Percentiles rank a stretch among this genome's conserved stretches.
Evolutionary conservation across 2,888 invertebrate genomes (phyloP).

Genomic region (Agonopterix arenella): DNA sequence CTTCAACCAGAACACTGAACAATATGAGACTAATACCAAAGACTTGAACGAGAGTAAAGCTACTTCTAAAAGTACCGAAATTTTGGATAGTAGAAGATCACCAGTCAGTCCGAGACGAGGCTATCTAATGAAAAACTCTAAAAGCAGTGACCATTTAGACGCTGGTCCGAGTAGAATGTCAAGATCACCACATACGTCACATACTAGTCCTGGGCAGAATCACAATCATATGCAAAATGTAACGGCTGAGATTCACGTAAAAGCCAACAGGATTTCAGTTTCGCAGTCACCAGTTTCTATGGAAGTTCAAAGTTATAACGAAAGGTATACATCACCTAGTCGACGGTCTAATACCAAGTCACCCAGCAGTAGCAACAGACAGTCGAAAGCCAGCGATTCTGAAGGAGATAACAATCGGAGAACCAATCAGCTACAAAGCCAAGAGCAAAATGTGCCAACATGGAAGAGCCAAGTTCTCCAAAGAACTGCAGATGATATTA

Average conservation of each 20-base stretch:
- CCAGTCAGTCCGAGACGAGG: constrained; percentile 46
- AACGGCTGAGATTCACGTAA: constrained; percentile 67
- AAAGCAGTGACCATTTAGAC: constrained; percentile 61
- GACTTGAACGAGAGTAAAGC: constrained; percentile 55
- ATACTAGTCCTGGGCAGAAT: constrained; percentile 25
- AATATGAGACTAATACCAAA: constrained; percentile 57
- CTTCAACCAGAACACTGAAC: constrained; percentile 55
- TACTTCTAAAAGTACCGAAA: constrained; percentile 73
- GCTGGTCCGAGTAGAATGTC: constrained; percentile 50
- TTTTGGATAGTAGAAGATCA: constrained; percentile 50
- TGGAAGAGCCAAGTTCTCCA: constrained; percentile 71
- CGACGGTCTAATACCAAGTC: constrained; percentile 52
- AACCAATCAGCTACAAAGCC: constrained; percentile 20
- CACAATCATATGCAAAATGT: constrained; percentile 47
- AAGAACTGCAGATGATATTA: constrained; percentile 64
- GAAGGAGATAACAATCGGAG: constrained; percentile 31
- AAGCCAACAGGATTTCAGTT: constrained; percentile 52
- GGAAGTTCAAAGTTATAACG: constrained; percentile 46
- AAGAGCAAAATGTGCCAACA: constrained; percentile 29
- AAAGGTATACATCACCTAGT: constrained; percentile 49
- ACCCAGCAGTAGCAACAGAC: constrained; percentile 35
- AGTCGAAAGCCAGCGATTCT: constrained; percentile 33
- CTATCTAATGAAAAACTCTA: constrained; percentile 51
- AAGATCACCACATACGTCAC: constrained; percentile 33
- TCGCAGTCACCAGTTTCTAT: constrained; percentile 59